Base-by-base conservation (phyloP, 2,113 vertebrate species). In the Chlorodrepanis virens region DNA sequence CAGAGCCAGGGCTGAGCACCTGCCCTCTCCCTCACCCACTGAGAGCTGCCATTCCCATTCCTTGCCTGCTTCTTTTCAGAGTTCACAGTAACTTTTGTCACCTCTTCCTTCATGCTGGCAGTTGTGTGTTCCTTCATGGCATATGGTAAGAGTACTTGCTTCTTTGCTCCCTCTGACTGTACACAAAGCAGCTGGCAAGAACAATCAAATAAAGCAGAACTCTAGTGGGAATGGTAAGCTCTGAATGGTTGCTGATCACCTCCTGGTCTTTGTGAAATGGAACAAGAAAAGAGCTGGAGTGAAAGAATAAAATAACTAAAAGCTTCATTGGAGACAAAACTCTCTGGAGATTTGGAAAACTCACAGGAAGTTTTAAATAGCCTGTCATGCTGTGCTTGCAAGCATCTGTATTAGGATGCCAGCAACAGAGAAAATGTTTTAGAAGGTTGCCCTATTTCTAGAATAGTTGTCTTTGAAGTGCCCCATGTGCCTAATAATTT, bases 311-410 rank as follows among this genome's bases (percentile, higher is more conserved):
- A 89, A 64, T 47, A 70, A 81, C 83, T 81, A 63, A 92, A 95
- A 90, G 68, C 75, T 92, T 71, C 14, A 28, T 11, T 86, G 94
- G 59, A 94, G 61, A n/a, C 69, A 82, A 79, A 94, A 91, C 69
- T 84, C 92, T 93, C 65, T 37, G 61, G 81, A 89, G 89, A 52
- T 59, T 13, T 84, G 52, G 80, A 89, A 89, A 94, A 89, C 65
- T 92, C 83, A 27, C 12, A 82, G 65, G 69, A 95, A 92, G 91
- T 92, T 91, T 95, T 91, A 94, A 95, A 91, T 71, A 89, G 57
- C 28, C 54, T 15, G 7, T 92, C 83, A 87, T 0, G 1, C 65
- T 91, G 42, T 70, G 56, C 45, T 74, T 92, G 77, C 83, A 90
- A 87, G 47, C 52, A 27, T 83, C 45, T 83, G 61, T 72, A 64